Evolutionary conservation across 2,888 invertebrate species (phyloP), one percentile per base, ranked within the genome.

Genomic region (Lasioglossum pauxillum): DNA sequence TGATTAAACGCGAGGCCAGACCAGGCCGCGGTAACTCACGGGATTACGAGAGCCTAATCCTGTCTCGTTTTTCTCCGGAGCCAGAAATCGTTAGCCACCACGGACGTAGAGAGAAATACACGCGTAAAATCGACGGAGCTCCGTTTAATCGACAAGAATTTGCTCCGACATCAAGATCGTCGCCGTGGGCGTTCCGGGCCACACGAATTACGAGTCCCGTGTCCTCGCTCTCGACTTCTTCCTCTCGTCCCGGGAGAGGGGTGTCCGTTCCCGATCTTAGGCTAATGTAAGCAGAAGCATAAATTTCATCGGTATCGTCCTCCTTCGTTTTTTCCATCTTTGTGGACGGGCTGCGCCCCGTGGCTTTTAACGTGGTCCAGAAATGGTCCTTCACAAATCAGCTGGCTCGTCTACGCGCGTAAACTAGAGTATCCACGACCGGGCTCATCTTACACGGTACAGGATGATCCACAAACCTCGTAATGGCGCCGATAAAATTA

Each of bases 161-260:
- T 78, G 80, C 76, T 71, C 73, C 64, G 71, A 72, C 75, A 80
- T 83, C 81, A 75, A 64, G 80, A 71, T 84, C 84, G 78, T 90
- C 85, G 84, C 84, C 78, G 84, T 90, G 84, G 91, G 91, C 88
- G 90, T 90, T 86, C 78, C 83, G 77, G 73, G 73, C 75, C 49
- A 82, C 82, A 84, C 71, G 72, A 85, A 90, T 90, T 91, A 91
- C 88, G 88, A 89, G 84, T 64, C 82, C 71, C 75, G 90, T 76
- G 49, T 83, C 87, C 82, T 82, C 86, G 76, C 64, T 78, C 77
- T 46, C 69, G 38, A 75, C 60, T 73, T 82, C 72, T 74, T 64
- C 78, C 71, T 77, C 74, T 67, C 75, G 38, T 44, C 64, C 60
- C 67, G 60, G 8, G 67, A 78, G 49, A 83, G 75, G 67, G 71